Conservation (phyloP, 2,888 invertebrate genomes). For the Volucella zonaria region DNA sequence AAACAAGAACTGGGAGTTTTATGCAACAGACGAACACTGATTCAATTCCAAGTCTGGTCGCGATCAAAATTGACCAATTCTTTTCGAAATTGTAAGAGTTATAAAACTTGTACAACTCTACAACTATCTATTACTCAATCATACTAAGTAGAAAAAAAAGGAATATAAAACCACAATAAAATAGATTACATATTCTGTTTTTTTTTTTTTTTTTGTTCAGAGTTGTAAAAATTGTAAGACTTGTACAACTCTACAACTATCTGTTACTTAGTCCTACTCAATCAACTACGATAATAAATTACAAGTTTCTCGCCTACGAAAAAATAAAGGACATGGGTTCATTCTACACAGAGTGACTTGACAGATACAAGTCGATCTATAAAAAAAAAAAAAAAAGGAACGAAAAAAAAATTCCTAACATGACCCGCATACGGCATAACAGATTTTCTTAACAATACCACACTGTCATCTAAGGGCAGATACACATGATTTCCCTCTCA, state of each 20-base stretch:
- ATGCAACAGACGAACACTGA: too few species aligned
- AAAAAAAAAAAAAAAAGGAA: background rate
- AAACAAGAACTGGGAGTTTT: too few species aligned
- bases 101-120: conserved; percentile 33
- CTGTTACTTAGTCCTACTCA: conserved; percentile 30
- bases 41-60: too few species aligned
- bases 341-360: background rate
- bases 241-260: conserved; percentile 52
- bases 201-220: conserved; percentile 4
- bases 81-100: conserved; percentile 16
- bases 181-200: conserved; percentile 1
- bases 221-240: conserved; percentile 29
- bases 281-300: background rate
- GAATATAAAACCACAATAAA: background rate
- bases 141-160: conserved; percentile 28
- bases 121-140: conserved; percentile 49
- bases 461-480: background rate
- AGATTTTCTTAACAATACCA: background rate
- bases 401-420: background rate
- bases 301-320: conserved; percentile 3
- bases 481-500: conserved; percentile 2
- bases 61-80: too few species aligned
- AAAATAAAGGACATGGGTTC: conserved; percentile 5
- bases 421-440: conserved; percentile 30
- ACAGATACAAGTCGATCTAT: conserved; percentile 15